Base-by-base conservation (phyloP, 2,888 invertebrate species). In the Tipula confusa region DNA sequence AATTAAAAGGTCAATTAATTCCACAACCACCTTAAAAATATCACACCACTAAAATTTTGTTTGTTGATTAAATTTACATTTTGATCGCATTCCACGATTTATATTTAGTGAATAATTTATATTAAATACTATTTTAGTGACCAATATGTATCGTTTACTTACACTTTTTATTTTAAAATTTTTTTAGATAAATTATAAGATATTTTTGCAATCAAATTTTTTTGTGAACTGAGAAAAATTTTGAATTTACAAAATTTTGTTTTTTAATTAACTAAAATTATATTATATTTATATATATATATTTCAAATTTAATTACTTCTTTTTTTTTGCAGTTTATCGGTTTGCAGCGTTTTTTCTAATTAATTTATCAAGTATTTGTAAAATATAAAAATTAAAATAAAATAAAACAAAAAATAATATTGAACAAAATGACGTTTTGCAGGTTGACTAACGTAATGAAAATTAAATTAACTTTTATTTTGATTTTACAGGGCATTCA, bases 381-480 rank as follows among this genome's bases (percentile, higher is more conserved):
- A 64, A 64, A 64, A 64, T 64, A 64, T 64, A 64, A 64, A 64
- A 64, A 64, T 64, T 64, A 64, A 64, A 64, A 64, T 64, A 64
- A 64, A 64, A 64, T 64, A 64, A 64, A 64, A 64, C 64, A 64
- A 64, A 64, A 64, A 64, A 64, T 64, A 64, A 64, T n/a, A n/a
- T 64, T 64, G 64, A 64, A 64, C 64, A 80, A 80, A 80, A 31
- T 80, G 80, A 80, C 80, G 80, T 80, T 80, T 80, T 29, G n/a
- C 80, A 29, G 80, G 4, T 4, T 6, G 29, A 80, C 80, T 29
- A 80, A 80, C 64, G 18, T 64, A 64, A 64, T 64, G 64, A 64
- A 43, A 43, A 43, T n/a, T 43, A 43, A 43, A 43, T 15, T n/a
- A 4, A 3, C 1, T 38, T 43, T 43, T 43, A 31, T 43, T 43